Conservation (phyloP, 2,797 vertebrate species). For the Scolopax bukidnonensis region DNA sequence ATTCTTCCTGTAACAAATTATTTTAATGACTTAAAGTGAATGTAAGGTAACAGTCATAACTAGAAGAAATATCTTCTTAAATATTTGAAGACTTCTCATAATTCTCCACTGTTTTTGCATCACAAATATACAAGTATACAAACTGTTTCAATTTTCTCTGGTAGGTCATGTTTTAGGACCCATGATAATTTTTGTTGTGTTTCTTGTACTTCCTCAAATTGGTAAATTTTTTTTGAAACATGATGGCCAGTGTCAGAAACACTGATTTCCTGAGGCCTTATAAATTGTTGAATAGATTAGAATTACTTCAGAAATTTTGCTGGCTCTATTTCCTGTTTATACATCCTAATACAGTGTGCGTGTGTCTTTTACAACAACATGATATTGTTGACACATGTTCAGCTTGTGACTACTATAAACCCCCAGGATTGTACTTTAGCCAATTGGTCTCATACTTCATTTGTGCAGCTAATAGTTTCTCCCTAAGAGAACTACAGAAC, state of each 20-base stretch:
- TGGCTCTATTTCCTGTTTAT: constrained; percentile 25
- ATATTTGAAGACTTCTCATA: neutral
- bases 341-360: neutral
- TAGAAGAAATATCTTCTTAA: neutral
- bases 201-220: neutral
- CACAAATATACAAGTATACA: neutral
- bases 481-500: neutral
- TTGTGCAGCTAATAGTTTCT: neutral
- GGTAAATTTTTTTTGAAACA: neutral
- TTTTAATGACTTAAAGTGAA: neutral
- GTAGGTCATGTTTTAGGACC: neutral
- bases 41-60: neutral
- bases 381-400: constrained; percentile 47
- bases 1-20: neutral
- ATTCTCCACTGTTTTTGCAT: neutral
- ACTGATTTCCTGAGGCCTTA: neutral
- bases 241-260: neutral
- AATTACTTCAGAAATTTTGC: neutral
- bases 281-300: neutral
- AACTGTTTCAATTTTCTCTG: neutral
- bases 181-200: neutral
- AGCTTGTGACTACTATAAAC: constrained; percentile 49
- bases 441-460: neutral
- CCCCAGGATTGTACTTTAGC: neutral
- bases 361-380: constrained; percentile 17